Evolutionary conservation across 1,140 invertebrate species (phyloP).

Genomic region (Drosophila oshimai): DNA sequence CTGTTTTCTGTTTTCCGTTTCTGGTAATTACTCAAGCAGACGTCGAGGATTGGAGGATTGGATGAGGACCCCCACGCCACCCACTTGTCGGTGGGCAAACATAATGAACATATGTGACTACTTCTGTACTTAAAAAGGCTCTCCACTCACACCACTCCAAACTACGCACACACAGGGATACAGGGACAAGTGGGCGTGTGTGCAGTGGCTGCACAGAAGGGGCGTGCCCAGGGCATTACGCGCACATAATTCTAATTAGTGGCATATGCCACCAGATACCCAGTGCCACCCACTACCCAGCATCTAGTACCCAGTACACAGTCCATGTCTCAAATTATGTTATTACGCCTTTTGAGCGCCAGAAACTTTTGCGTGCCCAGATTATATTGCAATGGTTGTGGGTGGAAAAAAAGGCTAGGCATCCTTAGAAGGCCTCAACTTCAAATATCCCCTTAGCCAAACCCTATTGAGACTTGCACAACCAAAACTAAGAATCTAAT

Average conservation of each 20-base stretch:
- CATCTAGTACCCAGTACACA: slow-evolving; percentile 1
- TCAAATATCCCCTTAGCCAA: neutral
- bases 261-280: slow-evolving; percentile 57
- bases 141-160: slow-evolving; percentile 45
- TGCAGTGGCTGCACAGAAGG: slow-evolving; percentile 1
- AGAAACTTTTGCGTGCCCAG: slow-evolving; percentile 46
- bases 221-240: slow-evolving; percentile 43
- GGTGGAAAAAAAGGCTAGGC: neutral
- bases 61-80: slow-evolving; percentile 44
- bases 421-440: neutral
- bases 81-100: slow-evolving; percentile 67
- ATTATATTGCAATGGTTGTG: neutral
- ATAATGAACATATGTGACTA: slow-evolving; percentile 69
- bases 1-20: slow-evolving; percentile 44
- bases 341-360: slow-evolving; percentile 71
- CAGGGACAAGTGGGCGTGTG: neutral
- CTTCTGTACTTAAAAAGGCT: slow-evolving; percentile 64
- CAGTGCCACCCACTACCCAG: neutral
- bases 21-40: slow-evolving; percentile 77
- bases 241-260: slow-evolving; percentile 72
- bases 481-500: too few species aligned
- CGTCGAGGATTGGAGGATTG: slow-evolving; percentile 54
- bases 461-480: too few species aligned
- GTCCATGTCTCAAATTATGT: slow-evolving; percentile 54
- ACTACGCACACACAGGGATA: neutral